phyloP scores from a whole-genome alignment of 2,888 invertebrate genomes.

The Drosophila histrio region DNA sequence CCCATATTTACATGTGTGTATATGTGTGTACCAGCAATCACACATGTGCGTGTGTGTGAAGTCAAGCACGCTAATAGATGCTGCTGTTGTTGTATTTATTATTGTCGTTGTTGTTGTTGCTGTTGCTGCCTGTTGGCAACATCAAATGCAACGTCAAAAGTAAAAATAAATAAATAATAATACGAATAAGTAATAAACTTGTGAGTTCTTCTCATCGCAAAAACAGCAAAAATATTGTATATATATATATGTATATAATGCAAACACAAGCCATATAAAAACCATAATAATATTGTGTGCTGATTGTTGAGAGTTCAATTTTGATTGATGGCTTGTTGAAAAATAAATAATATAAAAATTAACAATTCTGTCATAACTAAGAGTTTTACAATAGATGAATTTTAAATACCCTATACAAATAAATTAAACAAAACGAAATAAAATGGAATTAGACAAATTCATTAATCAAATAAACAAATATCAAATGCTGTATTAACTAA shows the following conservation, averaged over 20 bases:
- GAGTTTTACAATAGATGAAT: neutral
- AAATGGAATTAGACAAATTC: neutral
- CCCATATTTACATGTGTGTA: constrained; percentile 7
- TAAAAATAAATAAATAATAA: constrained; percentile 28
- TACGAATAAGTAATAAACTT: constrained; percentile 31
- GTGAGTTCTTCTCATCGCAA: constrained; percentile 3
- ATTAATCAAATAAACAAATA: too few relatives aligned
- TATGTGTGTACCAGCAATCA: neutral
- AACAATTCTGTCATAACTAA: constrained; percentile 16
- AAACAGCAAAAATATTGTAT: constrained; percentile 30
- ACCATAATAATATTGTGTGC: constrained; percentile 37
- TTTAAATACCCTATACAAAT: neutral
- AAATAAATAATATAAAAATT: constrained; percentile 26
- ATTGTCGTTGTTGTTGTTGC: neutral
- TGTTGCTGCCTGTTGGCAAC: constrained; percentile 57
- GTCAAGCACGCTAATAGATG: constrained; percentile 32
- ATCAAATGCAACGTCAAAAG: constrained; percentile 51
- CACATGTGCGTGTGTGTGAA: neutral
- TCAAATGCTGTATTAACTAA: too few relatives aligned
- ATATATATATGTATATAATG: constrained; percentile 6
- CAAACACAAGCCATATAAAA: constrained; percentile 10
- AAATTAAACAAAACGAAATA: neutral
- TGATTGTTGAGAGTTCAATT: constrained; percentile 62
- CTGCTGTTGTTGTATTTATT: constrained; percentile 11
- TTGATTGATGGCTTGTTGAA: constrained; percentile 59